Percentiles rank a stretch among this genome's conserved stretches.
Evolutionary conservation across 2,113 vertebrate species (phyloP).

Genomic region (Anarrhichthys ocellatus): DNA sequence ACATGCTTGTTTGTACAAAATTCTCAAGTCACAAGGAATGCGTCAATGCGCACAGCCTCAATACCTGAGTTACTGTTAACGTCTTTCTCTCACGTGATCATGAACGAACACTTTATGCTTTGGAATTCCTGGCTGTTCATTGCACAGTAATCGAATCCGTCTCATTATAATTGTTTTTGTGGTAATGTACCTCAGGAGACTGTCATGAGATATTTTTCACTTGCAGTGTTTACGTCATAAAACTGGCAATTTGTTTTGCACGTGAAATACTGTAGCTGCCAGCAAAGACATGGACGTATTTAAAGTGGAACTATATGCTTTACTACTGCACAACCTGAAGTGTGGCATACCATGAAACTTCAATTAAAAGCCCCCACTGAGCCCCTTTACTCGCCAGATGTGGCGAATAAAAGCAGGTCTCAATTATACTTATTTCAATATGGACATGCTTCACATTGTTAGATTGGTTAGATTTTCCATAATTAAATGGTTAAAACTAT

Average conservation of each 20-base stretch:
- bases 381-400: background rate
- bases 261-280: conserved; percentile 13
- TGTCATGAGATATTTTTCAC: background rate
- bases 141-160: background rate
- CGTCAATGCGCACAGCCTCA: background rate
- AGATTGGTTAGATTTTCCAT: background rate
- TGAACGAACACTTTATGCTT: background rate
- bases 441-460: background rate
- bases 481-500: background rate
- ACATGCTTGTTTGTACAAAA: background rate
- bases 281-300: background rate
- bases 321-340: background rate
- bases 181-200: background rate
- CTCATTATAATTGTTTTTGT: background rate
- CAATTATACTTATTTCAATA: background rate
- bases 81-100: background rate
- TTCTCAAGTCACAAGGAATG: background rate
- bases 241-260: background rate
- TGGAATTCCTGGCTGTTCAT: background rate
- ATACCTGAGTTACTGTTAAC: background rate
- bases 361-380: background rate
- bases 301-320: background rate
- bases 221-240: conserved; percentile 14
- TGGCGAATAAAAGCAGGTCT: no score
- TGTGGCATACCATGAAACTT: background rate